Base-by-base conservation (phyloP, 2,113 vertebrate genomes). In the Orthonyx spaldingii region DNA sequence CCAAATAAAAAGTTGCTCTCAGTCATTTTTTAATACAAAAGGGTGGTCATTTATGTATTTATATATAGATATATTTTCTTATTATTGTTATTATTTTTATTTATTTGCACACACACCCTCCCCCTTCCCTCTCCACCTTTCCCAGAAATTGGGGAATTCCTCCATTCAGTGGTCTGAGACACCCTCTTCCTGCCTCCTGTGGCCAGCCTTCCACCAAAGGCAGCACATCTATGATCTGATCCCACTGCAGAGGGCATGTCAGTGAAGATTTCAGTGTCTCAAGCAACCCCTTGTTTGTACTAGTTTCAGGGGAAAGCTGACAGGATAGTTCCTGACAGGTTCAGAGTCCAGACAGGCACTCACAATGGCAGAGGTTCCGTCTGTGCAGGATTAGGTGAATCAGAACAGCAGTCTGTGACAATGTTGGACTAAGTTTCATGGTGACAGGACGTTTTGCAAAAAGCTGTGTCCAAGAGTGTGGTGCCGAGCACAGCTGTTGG, bases 351-450 rank as follows among this genome's bases (percentile, higher is more conserved):
- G 27, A 13, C 53, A 59, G 39, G 16, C n/a, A 5, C 44, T 50
- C 39, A 35, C 4, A 4, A 0, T 28, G 8, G 20, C 53, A 59
- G 52, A 44, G 3, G 12, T 39, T 55, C 0, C 1, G 9, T 18
- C 41, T 76, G 47, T 16, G 16, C 21, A 52, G 16, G 14, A 37
- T 37, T n/a, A 71, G 35, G 27, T 19, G 24, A 20, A 79, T 52
- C 28, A 63, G 30, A 71, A 3, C 11, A 33, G 7, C 56, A 33
- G 9, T 11, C 20, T 49, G 23, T 7, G 39, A 21, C 19, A 44
- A 5, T 0, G 0, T 1, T n/a, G 37, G 8, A 13, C 21, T 84
- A 35, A 49, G 28, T 13, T 53, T 64, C n/a, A 5, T 1, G 4
- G 18, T 9, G 33, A 18, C 27, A 13, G 4, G 12, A 53, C 1